phyloP scores from a whole-genome alignment of 2,113 vertebrate species.

The Oreochromis niloticus region DNA sequence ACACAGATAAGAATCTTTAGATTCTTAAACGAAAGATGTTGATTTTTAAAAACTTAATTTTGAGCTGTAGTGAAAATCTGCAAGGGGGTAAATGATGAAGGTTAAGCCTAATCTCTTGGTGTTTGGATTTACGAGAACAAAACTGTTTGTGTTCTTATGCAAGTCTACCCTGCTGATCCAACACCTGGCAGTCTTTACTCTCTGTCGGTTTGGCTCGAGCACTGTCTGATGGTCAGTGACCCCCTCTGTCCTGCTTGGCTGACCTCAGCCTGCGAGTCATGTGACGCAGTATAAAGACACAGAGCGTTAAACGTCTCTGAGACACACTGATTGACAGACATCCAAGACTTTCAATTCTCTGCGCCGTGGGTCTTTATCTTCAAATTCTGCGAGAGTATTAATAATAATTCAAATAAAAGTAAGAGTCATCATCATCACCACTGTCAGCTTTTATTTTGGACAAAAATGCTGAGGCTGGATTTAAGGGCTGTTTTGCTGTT shows the following conservation, averaged over 20 bases:
- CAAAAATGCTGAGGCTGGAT: background rate
- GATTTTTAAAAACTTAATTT: background rate
- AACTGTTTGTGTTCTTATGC: background rate
- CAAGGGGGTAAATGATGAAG: background rate
- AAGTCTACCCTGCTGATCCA: background rate
- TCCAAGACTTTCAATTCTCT: background rate
- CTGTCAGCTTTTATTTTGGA: background rate
- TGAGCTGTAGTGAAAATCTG: background rate
- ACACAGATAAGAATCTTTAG: background rate
- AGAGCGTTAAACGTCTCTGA: background rate
- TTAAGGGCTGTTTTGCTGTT: constrained; percentile 32
- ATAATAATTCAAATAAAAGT: background rate
- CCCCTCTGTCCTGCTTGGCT: background rate
- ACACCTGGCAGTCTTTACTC: background rate
- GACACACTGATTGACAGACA: background rate
- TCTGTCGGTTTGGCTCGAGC: background rate
- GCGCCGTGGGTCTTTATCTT: background rate
- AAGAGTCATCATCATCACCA: background rate
- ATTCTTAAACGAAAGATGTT: background rate
- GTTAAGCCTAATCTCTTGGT: background rate
- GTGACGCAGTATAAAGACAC: constrained; percentile 25
- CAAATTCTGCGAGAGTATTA: background rate
- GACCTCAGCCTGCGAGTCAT: background rate
- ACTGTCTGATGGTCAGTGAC: constrained; percentile 16
- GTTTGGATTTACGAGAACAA: background rate